Evolutionary conservation across 2,113 vertebrate genomes (phyloP).

Genomic region (Carassius auratus): DNA sequence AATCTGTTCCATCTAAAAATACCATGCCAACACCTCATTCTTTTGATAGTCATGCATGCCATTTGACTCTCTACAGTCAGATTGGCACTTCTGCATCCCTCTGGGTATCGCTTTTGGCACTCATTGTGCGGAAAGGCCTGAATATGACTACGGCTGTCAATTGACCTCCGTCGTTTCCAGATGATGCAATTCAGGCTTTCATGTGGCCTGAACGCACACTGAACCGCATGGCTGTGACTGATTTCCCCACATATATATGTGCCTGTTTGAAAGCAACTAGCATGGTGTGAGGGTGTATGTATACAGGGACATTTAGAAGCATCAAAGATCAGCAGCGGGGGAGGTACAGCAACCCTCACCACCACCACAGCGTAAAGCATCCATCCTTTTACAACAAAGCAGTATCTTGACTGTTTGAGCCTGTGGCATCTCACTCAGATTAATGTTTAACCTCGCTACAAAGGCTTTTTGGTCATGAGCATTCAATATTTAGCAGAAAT

Average conservation of each 20-base stretch:
- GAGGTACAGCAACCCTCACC: slow-evolving; percentile 69
- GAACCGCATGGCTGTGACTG: slow-evolving; percentile 13
- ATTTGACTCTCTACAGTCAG: slow-evolving; percentile 29
- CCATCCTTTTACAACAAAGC: slow-evolving; percentile 70
- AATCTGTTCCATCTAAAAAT: slow-evolving; percentile 39
- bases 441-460: slow-evolving; percentile 74
- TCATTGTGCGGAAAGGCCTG: slow-evolving; percentile 40
- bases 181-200: slow-evolving; percentile 17
- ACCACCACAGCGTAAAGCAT: slow-evolving; percentile 16
- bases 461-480: slow-evolving; percentile 68
- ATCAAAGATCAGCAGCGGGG: slow-evolving; percentile 73
- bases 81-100: slow-evolving; percentile 43
- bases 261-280: slow-evolving; percentile 26
- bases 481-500: slow-evolving; percentile 56
- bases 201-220: slow-evolving; percentile 26
- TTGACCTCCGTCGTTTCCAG: slow-evolving; percentile 44
- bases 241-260: neutral
- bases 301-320: slow-evolving; percentile 65
- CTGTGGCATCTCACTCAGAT: slow-evolving; percentile 65
- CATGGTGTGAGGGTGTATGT: slow-evolving; percentile 69
- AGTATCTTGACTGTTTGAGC: slow-evolving; percentile 50
- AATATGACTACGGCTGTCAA: slow-evolving; percentile 42
- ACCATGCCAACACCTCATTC: slow-evolving; percentile 31
- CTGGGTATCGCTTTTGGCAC: slow-evolving; percentile 22
- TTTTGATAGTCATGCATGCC: slow-evolving; percentile 44